Conservation (phyloP, 2,888 invertebrate genomes). For the Linnaemya vulpina region DNA sequence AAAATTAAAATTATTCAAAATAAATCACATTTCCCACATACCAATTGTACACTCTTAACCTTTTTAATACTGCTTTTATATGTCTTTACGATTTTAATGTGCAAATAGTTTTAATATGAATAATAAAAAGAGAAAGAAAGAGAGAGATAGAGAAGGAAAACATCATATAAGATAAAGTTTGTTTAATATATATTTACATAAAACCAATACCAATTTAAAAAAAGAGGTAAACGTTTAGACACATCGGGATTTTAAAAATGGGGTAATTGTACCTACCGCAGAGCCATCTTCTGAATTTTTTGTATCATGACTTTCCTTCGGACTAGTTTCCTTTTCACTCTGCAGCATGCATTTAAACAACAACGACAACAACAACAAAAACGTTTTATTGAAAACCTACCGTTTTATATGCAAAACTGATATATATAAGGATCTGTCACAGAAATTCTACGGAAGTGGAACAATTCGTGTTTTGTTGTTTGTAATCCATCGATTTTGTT, state of each 20-base stretch:
- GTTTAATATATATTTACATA: neutral
- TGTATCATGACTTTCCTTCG: constrained; percentile 12
- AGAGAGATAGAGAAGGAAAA: constrained; percentile 38
- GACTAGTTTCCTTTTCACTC: constrained; percentile 34
- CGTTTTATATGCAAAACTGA: neutral
- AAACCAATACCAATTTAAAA: neutral
- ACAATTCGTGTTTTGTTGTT: neutral
- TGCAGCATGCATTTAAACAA: constrained; percentile 63
- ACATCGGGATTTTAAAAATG: neutral
- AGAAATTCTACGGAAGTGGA: neutral
- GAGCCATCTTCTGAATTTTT: constrained; percentile 15
- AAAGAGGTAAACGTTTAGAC: neutral
- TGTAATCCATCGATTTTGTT: neutral
- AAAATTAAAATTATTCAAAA: neutral
- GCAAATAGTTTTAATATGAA: constrained; percentile 21
- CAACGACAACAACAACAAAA: neutral
- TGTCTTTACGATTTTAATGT: constrained; percentile 40
- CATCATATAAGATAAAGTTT: constrained; percentile 16
- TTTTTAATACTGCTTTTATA: constrained; percentile 75
- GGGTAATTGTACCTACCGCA: constrained; percentile 41
- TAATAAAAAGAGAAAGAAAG: constrained; percentile 20
- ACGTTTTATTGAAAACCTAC: neutral
- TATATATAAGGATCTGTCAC: neutral
- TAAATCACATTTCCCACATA: constrained; percentile 74
- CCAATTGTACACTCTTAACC: constrained; percentile 79